These are phyloP conservation scores for Megalonaias nervosa DNA, from an alignment of 1,140 invertebrate genomes.

Conservation along the genomic window DNA sequence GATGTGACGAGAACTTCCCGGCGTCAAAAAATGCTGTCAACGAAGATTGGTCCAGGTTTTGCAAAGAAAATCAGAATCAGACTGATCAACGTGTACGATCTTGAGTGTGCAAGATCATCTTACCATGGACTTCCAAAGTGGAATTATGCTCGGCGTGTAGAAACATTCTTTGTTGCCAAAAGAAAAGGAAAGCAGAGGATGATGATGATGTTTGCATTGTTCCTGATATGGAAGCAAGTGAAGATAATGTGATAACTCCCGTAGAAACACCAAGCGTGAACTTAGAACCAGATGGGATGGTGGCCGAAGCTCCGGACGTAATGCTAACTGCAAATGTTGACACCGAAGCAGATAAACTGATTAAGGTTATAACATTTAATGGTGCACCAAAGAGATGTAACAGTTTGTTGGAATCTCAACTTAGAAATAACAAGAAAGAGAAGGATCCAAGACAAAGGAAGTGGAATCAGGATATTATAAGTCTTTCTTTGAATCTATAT, in stretches of 20 bases:
- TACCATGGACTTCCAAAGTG: no score
- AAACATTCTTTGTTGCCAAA: no score
- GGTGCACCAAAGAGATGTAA: conserved; percentile 10
- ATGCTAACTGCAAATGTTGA: neutral
- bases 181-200: no score
- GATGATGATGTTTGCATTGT: neutral
- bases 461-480: conserved; percentile 24
- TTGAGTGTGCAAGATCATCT: no score
- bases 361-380: neutral
- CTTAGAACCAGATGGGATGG: neutral
- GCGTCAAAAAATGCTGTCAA: conserved; percentile 15
- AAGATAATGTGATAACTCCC: neutral
- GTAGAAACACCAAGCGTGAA: neutral
- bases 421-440: conserved; percentile 10
- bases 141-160: no score
- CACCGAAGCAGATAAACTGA: conserved; percentile 1
- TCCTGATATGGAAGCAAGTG: neutral
- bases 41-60: neutral
- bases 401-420: conserved; percentile 28
- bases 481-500: conserved; percentile 21
- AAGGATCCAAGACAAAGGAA: conserved; percentile 16
- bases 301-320: neutral
- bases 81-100: no score
- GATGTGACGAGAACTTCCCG: neutral
- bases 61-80: no score